Evolutionary conservation across 2,797 vertebrate species (phyloP).

Genomic region (Graptemys geographica): DNA sequence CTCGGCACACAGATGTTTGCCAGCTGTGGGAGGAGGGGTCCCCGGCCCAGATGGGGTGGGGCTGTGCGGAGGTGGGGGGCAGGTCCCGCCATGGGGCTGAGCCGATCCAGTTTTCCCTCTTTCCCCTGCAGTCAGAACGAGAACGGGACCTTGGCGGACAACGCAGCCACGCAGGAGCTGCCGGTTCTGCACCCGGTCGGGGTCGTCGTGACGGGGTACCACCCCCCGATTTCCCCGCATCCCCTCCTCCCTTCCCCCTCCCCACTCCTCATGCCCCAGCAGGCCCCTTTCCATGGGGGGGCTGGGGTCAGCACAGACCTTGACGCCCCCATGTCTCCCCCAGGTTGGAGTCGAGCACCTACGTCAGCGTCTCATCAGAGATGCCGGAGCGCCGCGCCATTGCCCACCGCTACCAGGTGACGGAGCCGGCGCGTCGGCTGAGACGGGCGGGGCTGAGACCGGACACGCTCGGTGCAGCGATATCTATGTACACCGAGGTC

Average conservation of each 20-base stretch:
- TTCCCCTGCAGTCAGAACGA: conserved; percentile 8
- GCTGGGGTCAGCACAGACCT: background rate
- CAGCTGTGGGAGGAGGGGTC: too few species aligned
- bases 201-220: background rate
- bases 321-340: background rate
- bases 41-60: too few species aligned
- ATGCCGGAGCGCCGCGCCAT: background rate
- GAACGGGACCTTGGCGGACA: background rate
- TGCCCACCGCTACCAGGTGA: background rate
- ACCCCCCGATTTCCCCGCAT: background rate
- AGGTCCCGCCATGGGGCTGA: background rate
- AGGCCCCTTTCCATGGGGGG: background rate
- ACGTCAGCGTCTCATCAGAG: background rate
- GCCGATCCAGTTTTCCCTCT: background rate
- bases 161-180: background rate
- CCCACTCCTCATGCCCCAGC: background rate
- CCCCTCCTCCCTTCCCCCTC: background rate
- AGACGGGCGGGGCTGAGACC: background rate
- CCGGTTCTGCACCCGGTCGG: background rate
- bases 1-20: too few species aligned
- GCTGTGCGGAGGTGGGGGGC: background rate
- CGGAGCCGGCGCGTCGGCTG: background rate
- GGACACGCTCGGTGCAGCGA: background rate
- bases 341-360: background rate
- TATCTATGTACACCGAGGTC: background rate